Conservation (phyloP, 2,113 vertebrate genomes). For the Cochlearius cochlearius region DNA sequence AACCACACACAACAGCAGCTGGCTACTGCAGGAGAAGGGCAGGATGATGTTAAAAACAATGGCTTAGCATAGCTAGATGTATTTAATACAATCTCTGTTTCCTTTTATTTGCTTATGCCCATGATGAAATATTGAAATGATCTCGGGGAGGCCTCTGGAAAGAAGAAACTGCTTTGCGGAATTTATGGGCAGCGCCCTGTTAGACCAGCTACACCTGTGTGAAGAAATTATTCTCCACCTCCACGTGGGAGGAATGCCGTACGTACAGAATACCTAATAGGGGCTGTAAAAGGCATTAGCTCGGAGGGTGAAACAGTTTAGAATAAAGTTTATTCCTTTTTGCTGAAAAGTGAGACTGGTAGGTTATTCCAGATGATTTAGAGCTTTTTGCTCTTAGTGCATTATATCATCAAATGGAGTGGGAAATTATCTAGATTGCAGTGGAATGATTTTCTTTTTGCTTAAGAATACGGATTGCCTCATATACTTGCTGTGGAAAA, state of each 20-base stretch:
- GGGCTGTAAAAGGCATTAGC: not conserved
- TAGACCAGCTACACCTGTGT: not conserved
- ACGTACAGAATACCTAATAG: not conserved
- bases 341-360: not conserved
- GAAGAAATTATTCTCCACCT: not conserved
- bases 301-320: not conserved
- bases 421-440: conserved; percentile 30
- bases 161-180: not conserved
- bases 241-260: not conserved
- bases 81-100: not conserved
- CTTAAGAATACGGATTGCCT: conserved; percentile 24
- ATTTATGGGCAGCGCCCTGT: not conserved
- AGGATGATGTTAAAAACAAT: not conserved
- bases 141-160: not conserved
- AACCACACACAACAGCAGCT: not conserved
- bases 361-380: conserved; percentile 23
- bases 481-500: not conserved
- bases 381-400: conserved; percentile 18
- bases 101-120: not conserved
- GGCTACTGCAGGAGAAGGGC: not conserved
- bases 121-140: not conserved
- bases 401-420: conserved; percentile 18
- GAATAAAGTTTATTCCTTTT: not conserved
- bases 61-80: not conserved
- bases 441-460: conserved; percentile 3